These are phyloP conservation scores for Ditylenchus weischeri DNA, from an alignment of 2,888 invertebrate species.

Conservation along the genomic window DNA sequence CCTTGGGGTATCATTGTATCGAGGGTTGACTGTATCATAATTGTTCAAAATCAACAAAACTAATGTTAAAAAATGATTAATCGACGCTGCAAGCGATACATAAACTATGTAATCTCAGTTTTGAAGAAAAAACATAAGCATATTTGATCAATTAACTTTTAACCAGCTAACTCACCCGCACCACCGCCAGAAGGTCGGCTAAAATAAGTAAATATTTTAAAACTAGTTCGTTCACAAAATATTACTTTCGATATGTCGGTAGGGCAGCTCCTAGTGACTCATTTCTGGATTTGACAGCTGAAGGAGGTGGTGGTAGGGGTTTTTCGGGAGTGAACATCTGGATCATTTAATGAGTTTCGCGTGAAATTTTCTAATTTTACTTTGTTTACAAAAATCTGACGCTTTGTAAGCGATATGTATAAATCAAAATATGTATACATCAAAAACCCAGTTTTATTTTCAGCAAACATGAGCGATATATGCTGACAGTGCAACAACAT, in stretches of 20 bases:
- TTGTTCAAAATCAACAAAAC: no score
- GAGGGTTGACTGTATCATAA: no score
- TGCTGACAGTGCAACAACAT: background rate
- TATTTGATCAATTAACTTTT: no score
- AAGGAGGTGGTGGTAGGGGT: conserved; percentile 35
- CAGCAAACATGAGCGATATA: conserved; percentile 7
- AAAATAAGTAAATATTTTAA: no score
- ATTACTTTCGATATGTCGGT: conserved; percentile 34
- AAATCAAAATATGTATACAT: background rate
- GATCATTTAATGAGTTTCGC: background rate
- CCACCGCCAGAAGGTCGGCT: no score
- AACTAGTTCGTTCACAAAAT: no score
- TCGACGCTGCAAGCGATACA: no score
- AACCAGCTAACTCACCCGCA: no score
- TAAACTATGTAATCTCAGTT: no score
- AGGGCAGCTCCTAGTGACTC: conserved; percentile 32
- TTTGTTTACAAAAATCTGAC: background rate
- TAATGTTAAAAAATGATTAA: no score
- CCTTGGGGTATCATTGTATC: no score
- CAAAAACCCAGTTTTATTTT: conserved; percentile 1
- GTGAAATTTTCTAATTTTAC: background rate
- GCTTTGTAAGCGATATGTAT: background rate
- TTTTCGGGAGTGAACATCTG: conserved; percentile 25
- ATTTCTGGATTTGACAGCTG: conserved; percentile 32
- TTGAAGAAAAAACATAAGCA: no score